Evolutionary conservation across 2,888 invertebrate genomes (phyloP).

Genomic region (Drosophila niveifrons): DNA sequence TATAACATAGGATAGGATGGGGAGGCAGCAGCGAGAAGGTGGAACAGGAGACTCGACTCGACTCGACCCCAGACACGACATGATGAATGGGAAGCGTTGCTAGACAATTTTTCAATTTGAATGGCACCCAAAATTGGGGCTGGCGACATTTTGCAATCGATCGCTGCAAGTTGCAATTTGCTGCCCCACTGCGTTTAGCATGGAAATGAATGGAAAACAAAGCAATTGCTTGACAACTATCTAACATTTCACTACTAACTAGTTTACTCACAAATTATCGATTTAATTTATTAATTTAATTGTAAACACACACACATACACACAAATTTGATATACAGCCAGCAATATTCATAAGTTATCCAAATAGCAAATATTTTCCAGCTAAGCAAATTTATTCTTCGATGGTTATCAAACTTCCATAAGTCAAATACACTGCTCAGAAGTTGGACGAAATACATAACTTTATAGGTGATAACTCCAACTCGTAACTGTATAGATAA

Average conservation of each 20-base stretch:
- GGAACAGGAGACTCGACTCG: neutral
- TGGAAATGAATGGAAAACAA: neutral
- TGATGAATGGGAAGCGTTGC: constrained; percentile 77
- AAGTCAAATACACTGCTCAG: neutral
- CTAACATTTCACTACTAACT: constrained; percentile 1
- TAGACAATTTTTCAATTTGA: constrained; percentile 81
- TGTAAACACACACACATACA: neutral
- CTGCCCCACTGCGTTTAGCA: constrained; percentile 57
- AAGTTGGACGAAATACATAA: no score
- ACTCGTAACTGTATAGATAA: no score
- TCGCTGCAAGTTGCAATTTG: constrained; percentile 80
- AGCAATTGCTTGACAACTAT: neutral
- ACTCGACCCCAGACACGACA: constrained; percentile 30
- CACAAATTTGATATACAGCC: neutral
- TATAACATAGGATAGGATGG: constrained; percentile 11
- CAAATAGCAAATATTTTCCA: neutral
- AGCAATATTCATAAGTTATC: neutral
- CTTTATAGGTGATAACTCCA: no score
- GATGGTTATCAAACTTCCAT: neutral
- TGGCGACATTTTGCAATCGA: constrained; percentile 56
- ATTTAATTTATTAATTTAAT: neutral
- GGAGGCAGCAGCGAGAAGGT: constrained; percentile 14
- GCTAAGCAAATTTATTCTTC: neutral
- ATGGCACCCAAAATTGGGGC: constrained; percentile 49
- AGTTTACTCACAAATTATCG: constrained; percentile 6